Evolutionary conservation across 2,888 invertebrate genomes (phyloP).

Genomic region (Diadromus collaris): DNA sequence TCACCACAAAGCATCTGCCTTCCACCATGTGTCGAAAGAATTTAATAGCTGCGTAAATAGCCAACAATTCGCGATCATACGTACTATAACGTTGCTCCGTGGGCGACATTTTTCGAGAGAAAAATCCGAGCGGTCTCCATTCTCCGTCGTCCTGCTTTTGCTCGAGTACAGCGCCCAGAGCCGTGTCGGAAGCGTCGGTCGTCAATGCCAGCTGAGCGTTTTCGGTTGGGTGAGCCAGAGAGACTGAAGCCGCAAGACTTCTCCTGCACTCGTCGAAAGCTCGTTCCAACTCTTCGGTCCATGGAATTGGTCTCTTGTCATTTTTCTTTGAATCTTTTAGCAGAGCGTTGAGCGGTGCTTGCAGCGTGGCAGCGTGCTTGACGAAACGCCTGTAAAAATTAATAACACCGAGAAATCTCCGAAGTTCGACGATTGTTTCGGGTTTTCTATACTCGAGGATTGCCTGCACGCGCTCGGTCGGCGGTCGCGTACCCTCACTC

Average conservation of each 20-base stretch:
- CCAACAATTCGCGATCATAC: slow-evolving; percentile 45
- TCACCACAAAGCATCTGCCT: slow-evolving; percentile 40
- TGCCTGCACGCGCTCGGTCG: neutral
- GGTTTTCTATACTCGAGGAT: neutral
- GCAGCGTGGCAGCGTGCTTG: neutral
- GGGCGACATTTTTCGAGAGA: slow-evolving; percentile 43
- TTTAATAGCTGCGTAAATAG: slow-evolving; percentile 53
- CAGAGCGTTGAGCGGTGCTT: slow-evolving; percentile 38
- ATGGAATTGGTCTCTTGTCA: slow-evolving; percentile 46
- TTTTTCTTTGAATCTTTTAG: slow-evolving; percentile 51
- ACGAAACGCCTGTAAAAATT: neutral
- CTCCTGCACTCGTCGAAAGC: slow-evolving; percentile 52
- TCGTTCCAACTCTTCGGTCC: slow-evolving; percentile 18
- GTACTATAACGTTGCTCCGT: slow-evolving; percentile 62
- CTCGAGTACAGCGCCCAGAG: slow-evolving; percentile 48
- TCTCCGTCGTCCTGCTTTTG: slow-evolving; percentile 14
- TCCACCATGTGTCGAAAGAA: slow-evolving; percentile 53
- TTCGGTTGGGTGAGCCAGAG: neutral
- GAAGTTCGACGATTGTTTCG: neutral
- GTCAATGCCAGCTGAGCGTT: slow-evolving; percentile 40
- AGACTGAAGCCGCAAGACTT: slow-evolving; percentile 32
- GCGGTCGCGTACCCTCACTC: neutral
- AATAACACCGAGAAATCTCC: neutral
- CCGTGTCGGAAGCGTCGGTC: slow-evolving; percentile 55
- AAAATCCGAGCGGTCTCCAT: slow-evolving; percentile 46